phyloP scores from a whole-genome alignment of 2,113 vertebrate species.

The Sinocyclocheilus anophthalmus region DNA sequence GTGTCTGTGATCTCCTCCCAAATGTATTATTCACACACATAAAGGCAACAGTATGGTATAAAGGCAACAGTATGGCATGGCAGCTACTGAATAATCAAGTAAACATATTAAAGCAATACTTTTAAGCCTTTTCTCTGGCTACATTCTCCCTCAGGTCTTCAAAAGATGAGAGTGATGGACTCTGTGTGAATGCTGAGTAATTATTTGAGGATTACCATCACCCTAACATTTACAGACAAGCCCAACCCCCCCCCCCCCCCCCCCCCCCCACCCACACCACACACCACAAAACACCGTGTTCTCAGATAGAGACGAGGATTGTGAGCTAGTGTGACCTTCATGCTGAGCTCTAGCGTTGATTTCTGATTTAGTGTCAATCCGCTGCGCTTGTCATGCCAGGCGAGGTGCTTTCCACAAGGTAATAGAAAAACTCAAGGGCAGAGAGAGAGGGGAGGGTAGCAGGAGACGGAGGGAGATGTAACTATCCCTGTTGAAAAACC shows the following conservation, averaged over 20 bases:
- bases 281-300: conserved; percentile 37
- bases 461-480: conserved; percentile 26
- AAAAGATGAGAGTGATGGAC: conserved; percentile 34
- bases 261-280: not conserved
- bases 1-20: not conserved
- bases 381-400: conserved; percentile 99
- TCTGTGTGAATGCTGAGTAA: conserved; percentile 29
- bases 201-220: conserved; percentile 47
- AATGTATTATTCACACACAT: not conserved
- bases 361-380: conserved; percentile 99
- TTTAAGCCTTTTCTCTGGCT: not conserved
- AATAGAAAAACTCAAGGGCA: conserved; percentile 99
- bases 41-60: not conserved
- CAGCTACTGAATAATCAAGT: not conserved
- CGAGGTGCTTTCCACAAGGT: conserved; percentile 99
- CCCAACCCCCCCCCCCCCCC: too few relatives aligned
- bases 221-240: conserved; percentile 1
- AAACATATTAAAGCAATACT: conserved; percentile 3
- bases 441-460: conserved; percentile 51
- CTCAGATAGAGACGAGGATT: conserved; percentile 95
- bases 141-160: not conserved
- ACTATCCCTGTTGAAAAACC: not conserved
- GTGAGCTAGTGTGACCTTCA: conserved; percentile 99
- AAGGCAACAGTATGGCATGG: not conserved
- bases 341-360: conserved; percentile 99